phyloP scores from a whole-genome alignment of 2,888 invertebrate species.

The Embidobia sp. region DNA sequence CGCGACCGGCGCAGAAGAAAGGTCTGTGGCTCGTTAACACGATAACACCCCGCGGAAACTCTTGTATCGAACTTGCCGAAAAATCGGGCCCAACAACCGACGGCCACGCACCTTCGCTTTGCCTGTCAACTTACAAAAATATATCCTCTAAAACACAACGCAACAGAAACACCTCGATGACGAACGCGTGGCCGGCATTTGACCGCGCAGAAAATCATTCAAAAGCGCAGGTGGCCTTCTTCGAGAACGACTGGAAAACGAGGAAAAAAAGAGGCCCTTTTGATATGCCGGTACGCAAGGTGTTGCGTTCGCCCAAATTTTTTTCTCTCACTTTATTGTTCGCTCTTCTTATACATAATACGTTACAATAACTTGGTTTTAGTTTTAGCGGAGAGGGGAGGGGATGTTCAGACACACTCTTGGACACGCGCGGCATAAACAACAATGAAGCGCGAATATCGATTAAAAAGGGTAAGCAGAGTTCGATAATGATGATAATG shows the following conservation, averaged over 20 bases:
- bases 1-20: background rate
- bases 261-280: constrained; percentile 49
- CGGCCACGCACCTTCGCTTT: constrained; percentile 46
- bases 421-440: constrained; percentile 20
- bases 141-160: constrained; percentile 63
- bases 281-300: constrained; percentile 54
- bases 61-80: constrained; percentile 41
- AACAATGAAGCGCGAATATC: constrained; percentile 45
- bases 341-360: too few relatives aligned
- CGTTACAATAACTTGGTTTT: too few relatives aligned
- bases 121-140: constrained; percentile 57
- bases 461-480: constrained; percentile 55
- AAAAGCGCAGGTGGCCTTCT: too few relatives aligned
- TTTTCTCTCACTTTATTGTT: too few relatives aligned
- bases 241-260: background rate
- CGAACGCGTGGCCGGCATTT: constrained; percentile 35
- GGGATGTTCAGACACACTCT: constrained; percentile 32
- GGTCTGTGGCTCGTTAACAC: background rate
- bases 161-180: constrained; percentile 56
- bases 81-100: constrained; percentile 21
- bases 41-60: background rate
- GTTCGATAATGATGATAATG: constrained; percentile 52
- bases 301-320: background rate
- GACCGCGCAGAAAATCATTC: too few relatives aligned
- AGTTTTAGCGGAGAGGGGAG: background rate